These are phyloP conservation scores for Acromyrmex charruanus DNA, from an alignment of 1,140 invertebrate species.

Conservation along the genomic window DNA sequence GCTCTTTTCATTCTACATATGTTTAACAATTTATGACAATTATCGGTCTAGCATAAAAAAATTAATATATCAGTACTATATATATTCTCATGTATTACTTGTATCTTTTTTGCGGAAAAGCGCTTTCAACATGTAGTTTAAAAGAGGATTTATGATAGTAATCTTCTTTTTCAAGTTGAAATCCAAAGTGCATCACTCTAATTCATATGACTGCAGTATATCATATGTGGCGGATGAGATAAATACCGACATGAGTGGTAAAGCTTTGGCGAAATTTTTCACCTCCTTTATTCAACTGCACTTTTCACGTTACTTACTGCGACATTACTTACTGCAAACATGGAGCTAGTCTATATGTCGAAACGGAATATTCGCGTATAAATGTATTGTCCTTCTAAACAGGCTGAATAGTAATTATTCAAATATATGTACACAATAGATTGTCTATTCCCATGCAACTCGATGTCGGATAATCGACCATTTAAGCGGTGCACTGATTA, in stretches of 20 bases:
- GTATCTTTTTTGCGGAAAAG: background rate
- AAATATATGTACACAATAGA: conserved; percentile 33
- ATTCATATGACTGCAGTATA: conserved; percentile 7
- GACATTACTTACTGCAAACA: background rate
- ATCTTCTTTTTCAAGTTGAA: conserved; percentile 13
- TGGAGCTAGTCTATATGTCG: background rate
- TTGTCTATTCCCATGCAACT: background rate
- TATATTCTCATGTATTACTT: background rate
- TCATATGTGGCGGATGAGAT: background rate
- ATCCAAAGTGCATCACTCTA: conserved; percentile 19
- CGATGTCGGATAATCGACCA: conserved; percentile 26
- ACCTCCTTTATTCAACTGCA: background rate
- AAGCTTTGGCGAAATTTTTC: conserved; percentile 21
- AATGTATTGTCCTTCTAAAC: conserved; percentile 6
- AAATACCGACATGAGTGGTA: conserved; percentile 19
- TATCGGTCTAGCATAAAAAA: background rate
- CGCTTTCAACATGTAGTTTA: background rate
- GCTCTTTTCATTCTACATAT: too few species aligned
- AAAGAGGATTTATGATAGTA: conserved; percentile 32
- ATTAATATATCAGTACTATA: background rate
- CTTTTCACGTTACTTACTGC: background rate
- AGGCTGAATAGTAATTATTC: conserved; percentile 29
- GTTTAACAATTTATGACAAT: background rate
- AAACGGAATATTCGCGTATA: background rate
- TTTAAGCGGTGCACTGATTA: conserved; percentile 39